Percentiles rank a stretch among this genome's conserved stretches.
Conservation (phyloP, 2,113 vertebrate species). For the Penelope pileata region DNA sequence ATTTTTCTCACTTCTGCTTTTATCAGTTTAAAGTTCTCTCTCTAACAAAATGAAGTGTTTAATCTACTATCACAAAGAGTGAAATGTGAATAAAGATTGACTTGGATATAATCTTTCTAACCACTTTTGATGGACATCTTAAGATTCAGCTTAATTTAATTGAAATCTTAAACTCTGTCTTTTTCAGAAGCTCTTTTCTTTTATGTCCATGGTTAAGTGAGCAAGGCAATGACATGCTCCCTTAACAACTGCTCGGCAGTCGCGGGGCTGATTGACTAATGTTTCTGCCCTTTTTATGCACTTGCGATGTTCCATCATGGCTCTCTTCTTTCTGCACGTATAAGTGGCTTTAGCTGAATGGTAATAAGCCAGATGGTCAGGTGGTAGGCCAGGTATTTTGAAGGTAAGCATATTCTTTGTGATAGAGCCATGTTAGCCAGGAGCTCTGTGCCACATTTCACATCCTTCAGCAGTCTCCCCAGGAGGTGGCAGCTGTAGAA, state of each 20-base stretch:
- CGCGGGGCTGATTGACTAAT: slow-evolving; percentile 21
- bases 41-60: slow-evolving; percentile 31
- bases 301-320: slow-evolving; percentile 35
- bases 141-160: slow-evolving; percentile 56
- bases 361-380: slow-evolving; percentile 62
- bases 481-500: slow-evolving; percentile 74
- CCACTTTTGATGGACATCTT: slow-evolving; percentile 37
- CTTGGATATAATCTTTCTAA: slow-evolving; percentile 60
- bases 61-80: slow-evolving; percentile 36
- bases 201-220: slow-evolving; percentile 60
- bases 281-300: slow-evolving; percentile 58
- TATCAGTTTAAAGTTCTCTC: slow-evolving; percentile 15
- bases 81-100: slow-evolving; percentile 50
- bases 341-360: slow-evolving; percentile 50
- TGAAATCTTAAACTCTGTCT: slow-evolving; percentile 52
- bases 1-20: slow-evolving; percentile 5
- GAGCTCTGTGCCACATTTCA: slow-evolving; percentile 59
- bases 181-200: slow-evolving; percentile 48
- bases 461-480: slow-evolving; percentile 68
- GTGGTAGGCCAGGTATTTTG: slow-evolving; percentile 65
- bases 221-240: slow-evolving; percentile 53
- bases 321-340: slow-evolving; percentile 6
- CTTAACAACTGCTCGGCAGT: slow-evolving; percentile 41
- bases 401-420: slow-evolving; percentile 73
- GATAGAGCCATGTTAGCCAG: slow-evolving; percentile 58